These are phyloP conservation scores for Orientallactaga sibirica DNA, from an alignment of 2,797 vertebrate genomes.

Conservation along the genomic window DNA sequence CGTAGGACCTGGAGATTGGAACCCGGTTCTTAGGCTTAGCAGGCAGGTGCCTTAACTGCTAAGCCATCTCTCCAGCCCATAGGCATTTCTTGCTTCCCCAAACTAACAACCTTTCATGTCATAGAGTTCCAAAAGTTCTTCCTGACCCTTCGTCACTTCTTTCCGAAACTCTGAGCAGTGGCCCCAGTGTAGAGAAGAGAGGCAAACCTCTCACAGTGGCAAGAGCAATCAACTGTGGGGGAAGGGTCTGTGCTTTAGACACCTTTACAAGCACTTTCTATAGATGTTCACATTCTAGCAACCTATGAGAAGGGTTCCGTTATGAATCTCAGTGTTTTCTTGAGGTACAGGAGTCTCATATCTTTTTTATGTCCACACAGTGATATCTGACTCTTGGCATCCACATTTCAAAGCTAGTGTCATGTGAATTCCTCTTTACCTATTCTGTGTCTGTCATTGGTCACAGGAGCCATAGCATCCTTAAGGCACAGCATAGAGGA, in stretches of 20 bases:
- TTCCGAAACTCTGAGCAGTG: background rate
- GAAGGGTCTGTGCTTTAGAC: background rate
- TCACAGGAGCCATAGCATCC: background rate
- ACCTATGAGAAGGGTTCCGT: background rate
- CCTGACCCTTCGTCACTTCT: background rate
- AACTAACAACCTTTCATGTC: background rate
- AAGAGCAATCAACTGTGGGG: background rate
- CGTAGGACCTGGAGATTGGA: too few species aligned
- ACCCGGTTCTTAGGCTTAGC: too few species aligned
- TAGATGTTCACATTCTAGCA: background rate
- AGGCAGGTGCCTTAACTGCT: too few species aligned
- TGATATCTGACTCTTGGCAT: background rate
- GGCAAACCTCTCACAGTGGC: background rate
- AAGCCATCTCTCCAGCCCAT: too few species aligned
- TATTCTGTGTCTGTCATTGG: background rate
- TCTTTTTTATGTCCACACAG: background rate
- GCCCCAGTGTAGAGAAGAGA: background rate
- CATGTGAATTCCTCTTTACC: background rate
- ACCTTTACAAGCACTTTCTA: background rate
- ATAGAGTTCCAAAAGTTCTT: background rate
- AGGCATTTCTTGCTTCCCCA: background rate
- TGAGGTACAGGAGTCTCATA: background rate
- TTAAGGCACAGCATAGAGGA: background rate
- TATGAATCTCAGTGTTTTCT: background rate
- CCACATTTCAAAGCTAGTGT: slow-evolving; percentile 26